A percentile compares a stretch with the other conserved stretches of the same genome.
These are phyloP conservation scores for Ephydatia muelleri DNA, from an alignment of 37 sponge, comb jelly and placozoan genomes.

Conservation along the genomic window DNA sequence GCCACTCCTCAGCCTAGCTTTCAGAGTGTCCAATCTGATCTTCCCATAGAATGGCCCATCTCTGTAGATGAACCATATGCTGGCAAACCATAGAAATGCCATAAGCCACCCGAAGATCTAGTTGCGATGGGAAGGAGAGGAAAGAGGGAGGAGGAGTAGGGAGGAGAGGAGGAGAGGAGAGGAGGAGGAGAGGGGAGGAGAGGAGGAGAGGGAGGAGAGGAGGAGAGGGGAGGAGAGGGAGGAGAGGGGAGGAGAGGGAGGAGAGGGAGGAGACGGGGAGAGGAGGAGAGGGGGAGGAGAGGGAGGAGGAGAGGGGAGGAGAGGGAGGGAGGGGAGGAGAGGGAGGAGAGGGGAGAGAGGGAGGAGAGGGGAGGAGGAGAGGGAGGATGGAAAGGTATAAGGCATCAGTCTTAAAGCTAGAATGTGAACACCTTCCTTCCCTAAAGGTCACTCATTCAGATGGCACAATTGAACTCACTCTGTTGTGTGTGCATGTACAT, in stretches of 20 bases:
- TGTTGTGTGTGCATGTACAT: too few relatives aligned
- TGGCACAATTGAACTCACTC: too few relatives aligned
- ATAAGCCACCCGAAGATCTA: constrained; percentile 79
- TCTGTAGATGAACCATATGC: constrained; percentile 73
- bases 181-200: neutral
- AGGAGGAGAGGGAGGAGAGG: neutral
- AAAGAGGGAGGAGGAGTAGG: neutral
- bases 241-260: neutral
- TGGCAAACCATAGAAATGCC: constrained; percentile 54
- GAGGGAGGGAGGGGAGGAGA: neutral
- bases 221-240: neutral
- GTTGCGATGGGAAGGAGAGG: neutral
- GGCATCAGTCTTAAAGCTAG: too few relatives aligned
- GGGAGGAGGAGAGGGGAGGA: neutral
- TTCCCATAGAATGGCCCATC: constrained; percentile 20
- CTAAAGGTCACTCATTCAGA: too few relatives aligned
- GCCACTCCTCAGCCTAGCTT: constrained; percentile 5
- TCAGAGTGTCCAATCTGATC: neutral
- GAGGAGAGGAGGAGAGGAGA: neutral
- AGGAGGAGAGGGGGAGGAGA: neutral
- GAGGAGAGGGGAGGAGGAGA: neutral
- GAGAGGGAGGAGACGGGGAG: neutral
- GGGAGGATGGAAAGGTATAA: too few relatives aligned
- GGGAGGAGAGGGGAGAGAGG: neutral
- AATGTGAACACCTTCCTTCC: too few relatives aligned